These are phyloP conservation scores for Solea senegalensis DNA, from an alignment of 2,113 vertebrate genomes.

Conservation along the genomic window DNA sequence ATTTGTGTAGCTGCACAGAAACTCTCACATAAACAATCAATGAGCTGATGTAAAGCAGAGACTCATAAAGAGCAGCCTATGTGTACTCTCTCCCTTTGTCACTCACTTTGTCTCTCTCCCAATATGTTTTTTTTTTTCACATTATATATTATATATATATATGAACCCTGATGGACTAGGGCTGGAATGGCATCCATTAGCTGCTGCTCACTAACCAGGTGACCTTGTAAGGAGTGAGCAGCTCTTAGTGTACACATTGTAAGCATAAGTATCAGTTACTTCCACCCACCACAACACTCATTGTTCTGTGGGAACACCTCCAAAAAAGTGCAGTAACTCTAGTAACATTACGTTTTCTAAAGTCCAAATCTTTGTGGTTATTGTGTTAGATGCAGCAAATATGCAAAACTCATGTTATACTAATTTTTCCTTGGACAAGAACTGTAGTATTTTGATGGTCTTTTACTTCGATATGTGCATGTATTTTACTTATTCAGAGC, in stretches of 20 bases:
- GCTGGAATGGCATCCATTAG: slow-evolving; percentile 9
- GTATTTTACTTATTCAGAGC: neutral
- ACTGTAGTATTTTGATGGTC: neutral
- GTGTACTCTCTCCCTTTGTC: slow-evolving; percentile 3
- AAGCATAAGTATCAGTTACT: slow-evolving; percentile 28
- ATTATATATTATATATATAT: slow-evolving; percentile 11
- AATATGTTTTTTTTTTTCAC: slow-evolving; percentile 6
- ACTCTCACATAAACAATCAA: neutral
- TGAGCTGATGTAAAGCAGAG: slow-evolving; percentile 38
- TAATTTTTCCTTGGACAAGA: too few species aligned
- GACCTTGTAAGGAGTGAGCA: slow-evolving; percentile 59
- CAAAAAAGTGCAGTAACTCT: slow-evolving; percentile 20
- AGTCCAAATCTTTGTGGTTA: slow-evolving; percentile 16
- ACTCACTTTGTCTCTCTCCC: neutral
- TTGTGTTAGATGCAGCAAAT: neutral
- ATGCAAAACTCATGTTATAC: neutral
- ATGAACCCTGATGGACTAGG: neutral
- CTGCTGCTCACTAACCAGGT: slow-evolving; percentile 35
- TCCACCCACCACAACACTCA: slow-evolving; percentile 43
- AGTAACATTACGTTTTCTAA: slow-evolving; percentile 14
- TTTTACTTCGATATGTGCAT: neutral
- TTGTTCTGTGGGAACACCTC: slow-evolving; percentile 35
- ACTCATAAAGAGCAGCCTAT: slow-evolving; percentile 9
- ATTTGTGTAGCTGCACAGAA: neutral
- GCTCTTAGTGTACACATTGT: neutral